Evolutionary conservation across 2,888 invertebrate genomes (phyloP), one percentile per base, ranked within the genome.

Genomic region (Pantelozetes paolii): DNA sequence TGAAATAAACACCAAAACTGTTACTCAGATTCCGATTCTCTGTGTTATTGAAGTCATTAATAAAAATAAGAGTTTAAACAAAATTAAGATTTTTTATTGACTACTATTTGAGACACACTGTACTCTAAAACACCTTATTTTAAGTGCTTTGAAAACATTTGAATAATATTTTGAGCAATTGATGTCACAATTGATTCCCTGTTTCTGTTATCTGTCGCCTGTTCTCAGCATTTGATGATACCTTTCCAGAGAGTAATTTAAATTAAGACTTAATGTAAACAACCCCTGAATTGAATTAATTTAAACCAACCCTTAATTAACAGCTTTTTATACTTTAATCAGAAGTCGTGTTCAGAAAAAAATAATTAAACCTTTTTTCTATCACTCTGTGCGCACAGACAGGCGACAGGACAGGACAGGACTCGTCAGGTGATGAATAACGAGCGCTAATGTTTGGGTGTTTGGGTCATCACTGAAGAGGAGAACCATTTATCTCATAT

Each of bases 381-480:
- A 62, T 62, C 62, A 13, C 32, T 59, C 32, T 62, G n/a, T 62
- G 36, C 36, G 62, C 62, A 32, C 36, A 62, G 54, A 23, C 62
- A 62, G 62, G 62, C 62, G 62, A 62, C 62, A 62, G 62, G 62
- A 62, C 62, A n/a, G 62, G n/a, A n/a, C n/a, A n/a, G n/a, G n/a
- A n/a, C 62, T 62, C 62, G 32, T 32, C 32, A 62, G 62, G 62
- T 20, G 1, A 62, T 62, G 62, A 62, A 62, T 32, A 9, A 8
- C 62, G 36, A 62, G 28, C 32, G 8, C 8, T 32, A 26, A 36
- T 32, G 28, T 32, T 18, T 32, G 32, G 62, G 28, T 28, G 18
- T 28, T 32, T 36, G 20, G 15, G 15, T 59, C 62, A 36, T n/a
- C 62, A 32, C 32, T 32, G 62, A 62, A 36, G 62, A 62, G 62